Evolutionary conservation across 2,797 vertebrate species (phyloP), one percentile per base, ranked within the genome.

Genomic region (Gymnocypris eckloni): DNA sequence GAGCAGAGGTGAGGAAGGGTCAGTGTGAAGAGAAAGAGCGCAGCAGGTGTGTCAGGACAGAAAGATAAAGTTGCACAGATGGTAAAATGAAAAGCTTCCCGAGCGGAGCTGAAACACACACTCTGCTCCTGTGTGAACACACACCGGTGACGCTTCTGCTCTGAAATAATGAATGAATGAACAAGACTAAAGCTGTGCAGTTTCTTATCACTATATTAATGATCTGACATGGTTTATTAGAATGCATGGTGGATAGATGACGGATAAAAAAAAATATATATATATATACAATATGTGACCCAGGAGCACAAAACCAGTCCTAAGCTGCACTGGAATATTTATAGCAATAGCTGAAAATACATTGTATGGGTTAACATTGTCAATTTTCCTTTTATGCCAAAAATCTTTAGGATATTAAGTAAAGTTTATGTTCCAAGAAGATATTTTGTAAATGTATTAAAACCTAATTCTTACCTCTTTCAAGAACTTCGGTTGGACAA

Each of bases 51-150:
- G 75, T 69, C 75, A 79, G 64, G 75, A 48, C 61, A 69, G 37
- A 84, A 20, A 45, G 82, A 78, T 77, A 7, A 41, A 78, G 64
- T 25, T 11, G 48, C 33, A 84, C 82, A 78, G 82, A 52, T 84
- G 72, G 45, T 37, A 41, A 67, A 84, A 84, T 77, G 4, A 39
- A 75, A 73, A 39, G 39, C 39, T 64, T 79, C 22, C n/a, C 10
- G 39, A 25, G 7, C 2, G 4, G 50, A 22, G 43, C 20, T 69
- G 43, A 37, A 81, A 54, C 9, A 15, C 41, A 48, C 41, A 1
- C 39, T 39, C 10, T 37, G 5, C 39, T 69, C 33, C 6, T 39
- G 50, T 18, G 50, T 52, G 28, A 15, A 69, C 25, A 33, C 64
- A 33, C 64, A 67, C 50, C 3, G 1, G n/a, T 64, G n/a, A 56